These are phyloP conservation scores for Drosophila antonietae DNA, from an alignment of 2,888 invertebrate species.

Conservation along the genomic window DNA sequence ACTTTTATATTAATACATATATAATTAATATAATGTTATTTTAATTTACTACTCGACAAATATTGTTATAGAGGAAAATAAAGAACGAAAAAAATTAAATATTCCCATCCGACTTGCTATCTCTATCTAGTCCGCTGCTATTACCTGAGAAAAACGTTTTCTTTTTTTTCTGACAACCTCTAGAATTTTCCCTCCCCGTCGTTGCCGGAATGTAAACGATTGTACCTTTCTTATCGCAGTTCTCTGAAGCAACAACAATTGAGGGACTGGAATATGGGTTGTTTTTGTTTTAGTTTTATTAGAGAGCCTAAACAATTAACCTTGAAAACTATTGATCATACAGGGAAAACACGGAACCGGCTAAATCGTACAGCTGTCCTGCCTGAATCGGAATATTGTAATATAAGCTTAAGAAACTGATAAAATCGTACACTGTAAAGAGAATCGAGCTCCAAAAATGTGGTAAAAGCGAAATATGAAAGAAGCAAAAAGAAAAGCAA, in stretches of 20 bases:
- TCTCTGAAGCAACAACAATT: slow-evolving; percentile 22
- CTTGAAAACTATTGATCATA: slow-evolving; percentile 49
- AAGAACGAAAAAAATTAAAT: too few relatives aligned
- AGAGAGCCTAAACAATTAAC: slow-evolving; percentile 35
- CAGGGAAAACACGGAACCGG: slow-evolving; percentile 6
- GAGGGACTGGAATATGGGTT: slow-evolving; percentile 15
- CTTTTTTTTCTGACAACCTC: slow-evolving; percentile 13
- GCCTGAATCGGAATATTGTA: slow-evolving; percentile 5
- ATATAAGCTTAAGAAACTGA: slow-evolving; percentile 1
- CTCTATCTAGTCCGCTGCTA: neutral
- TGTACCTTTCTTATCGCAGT: slow-evolving; percentile 47
- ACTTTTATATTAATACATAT: too few relatives aligned
- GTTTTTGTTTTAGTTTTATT: slow-evolving; percentile 17
- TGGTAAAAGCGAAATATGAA: slow-evolving; percentile 19
- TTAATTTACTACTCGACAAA: too few relatives aligned
- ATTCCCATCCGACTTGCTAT: too few relatives aligned
- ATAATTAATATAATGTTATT: too few relatives aligned
- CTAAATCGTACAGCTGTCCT: slow-evolving; percentile 11
- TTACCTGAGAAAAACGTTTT: slow-evolving; percentile 19
- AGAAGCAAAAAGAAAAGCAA: slow-evolving; percentile 25
- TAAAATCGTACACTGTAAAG: slow-evolving; percentile 37
- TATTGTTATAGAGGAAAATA: too few relatives aligned
- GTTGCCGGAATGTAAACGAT: slow-evolving; percentile 14
- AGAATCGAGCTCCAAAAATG: slow-evolving; percentile 15
- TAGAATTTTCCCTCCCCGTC: slow-evolving; percentile 18